Evolutionary conservation across 2,888 invertebrate species (phyloP), one percentile per base, ranked within the genome.

Genomic region (Psylliodes chrysocephalus): DNA sequence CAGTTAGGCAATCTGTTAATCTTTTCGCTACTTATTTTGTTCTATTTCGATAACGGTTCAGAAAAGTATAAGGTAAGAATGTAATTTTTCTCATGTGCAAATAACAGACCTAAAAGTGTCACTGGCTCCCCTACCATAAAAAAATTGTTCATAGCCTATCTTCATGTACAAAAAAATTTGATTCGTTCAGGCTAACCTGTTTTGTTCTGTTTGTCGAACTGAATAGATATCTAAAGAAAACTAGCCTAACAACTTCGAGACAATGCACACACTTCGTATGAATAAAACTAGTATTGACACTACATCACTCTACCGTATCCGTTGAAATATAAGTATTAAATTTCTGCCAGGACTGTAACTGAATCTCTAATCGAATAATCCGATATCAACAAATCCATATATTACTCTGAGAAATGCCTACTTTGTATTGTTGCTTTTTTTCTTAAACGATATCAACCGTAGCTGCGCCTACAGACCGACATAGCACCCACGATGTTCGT

Each of bases 401-500:
- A 51, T 64, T 60, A 60, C 42, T 56, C 35, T 56, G 60, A 38
- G 64, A 56, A 56, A 60, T 59, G 64, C 38, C 60, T 56, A 60
- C 56, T 52, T 60, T 56, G 64, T 51, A 60, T 60, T 59, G 59
- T 60, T 56, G 35, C 40, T 46, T 56, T 38, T 49, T 42, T 60
- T 59, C 28, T 47, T 57, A 28, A 12, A 54, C 47, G 64, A 62
- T 64, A 60, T 56, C 53, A 52, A 60, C 56, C 38, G 40, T 38
- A 49, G 65, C 54, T 67, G 63, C 67, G 64, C 67, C 67, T 70
- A 67, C 67, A 66, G 62, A 57, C 63, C 56, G 46, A 63, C 63
- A 66, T 40, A 53, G 63, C 64, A 66, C 69, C 69, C 69, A 70
- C 69, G 69, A 66, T 44, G 63, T 51, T 70, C 67, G 69, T 70